Evolutionary conservation across 1,140 invertebrate genomes (phyloP).

Genomic region (Aphaenogaster ashmeadi): DNA sequence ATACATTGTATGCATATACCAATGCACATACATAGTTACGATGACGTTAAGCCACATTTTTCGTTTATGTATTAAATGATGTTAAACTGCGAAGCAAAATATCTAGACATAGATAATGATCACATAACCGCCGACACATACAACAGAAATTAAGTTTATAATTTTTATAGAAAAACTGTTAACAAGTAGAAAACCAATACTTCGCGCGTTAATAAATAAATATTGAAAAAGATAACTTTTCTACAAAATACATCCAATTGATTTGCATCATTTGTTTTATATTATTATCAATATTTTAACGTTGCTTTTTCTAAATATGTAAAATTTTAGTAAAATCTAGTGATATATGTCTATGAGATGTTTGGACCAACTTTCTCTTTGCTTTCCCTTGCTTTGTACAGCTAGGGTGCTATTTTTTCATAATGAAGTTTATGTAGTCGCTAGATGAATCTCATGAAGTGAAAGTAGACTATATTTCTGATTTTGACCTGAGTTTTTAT

Average conservation of each 20-base stretch:
- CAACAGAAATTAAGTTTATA: not conserved
- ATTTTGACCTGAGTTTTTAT: slow-evolving; percentile 71
- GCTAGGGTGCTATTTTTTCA: slow-evolving; percentile 65
- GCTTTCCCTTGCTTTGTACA: slow-evolving; percentile 8
- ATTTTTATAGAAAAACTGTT: not conserved
- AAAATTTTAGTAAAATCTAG: not conserved
- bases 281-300: not conserved
- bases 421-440: not conserved
- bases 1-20: not conserved
- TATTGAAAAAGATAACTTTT: not conserved
- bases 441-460: slow-evolving; percentile 39
- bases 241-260: slow-evolving; percentile 1
- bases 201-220: not conserved
- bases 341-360: not conserved
- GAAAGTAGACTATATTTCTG: slow-evolving; percentile 78
- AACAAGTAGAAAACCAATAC: not conserved
- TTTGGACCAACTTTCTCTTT: slow-evolving; percentile 74
- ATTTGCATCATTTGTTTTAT: not conserved
- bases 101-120: not conserved
- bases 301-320: not conserved
- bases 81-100: slow-evolving; percentile 7
- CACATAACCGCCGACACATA: not conserved
- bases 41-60: not conserved
- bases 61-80: not conserved
- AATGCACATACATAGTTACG: not conserved